Base-by-base conservation (phyloP, 2,888 invertebrate species). In the Cerceris rybyensis region DNA sequence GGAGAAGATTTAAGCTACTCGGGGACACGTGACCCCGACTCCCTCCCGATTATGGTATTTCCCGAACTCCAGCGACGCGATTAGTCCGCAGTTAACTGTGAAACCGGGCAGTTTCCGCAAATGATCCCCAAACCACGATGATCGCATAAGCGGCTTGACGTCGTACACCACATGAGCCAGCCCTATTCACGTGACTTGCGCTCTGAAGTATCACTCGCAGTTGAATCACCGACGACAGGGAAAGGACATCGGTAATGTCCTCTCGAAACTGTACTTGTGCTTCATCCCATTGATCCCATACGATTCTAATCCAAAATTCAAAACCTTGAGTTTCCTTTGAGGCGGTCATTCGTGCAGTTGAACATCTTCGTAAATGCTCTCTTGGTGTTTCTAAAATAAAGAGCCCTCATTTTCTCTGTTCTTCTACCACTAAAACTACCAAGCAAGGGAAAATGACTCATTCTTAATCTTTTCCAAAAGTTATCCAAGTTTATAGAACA, bases 291-390 rank as follows among this genome's bases (percentile, higher is more conserved):
- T 11, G 7, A 11, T n/a, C 57, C 54, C 46, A 28, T 28, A 28
- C 28, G 58, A 55, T 68, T 80, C 84, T 88, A 88, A 90, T 90
- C 87, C 87, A 88, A 90, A 89, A 87, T 90, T 87, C 86, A 84
- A 84, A 89, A 87, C 82, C 81, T 85, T 86, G 78, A 73, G 82
- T 87, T 86, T 84, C 87, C 87, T 87, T 90, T 89, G 87, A 89
- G 81, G 73, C 70, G 73, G 61, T 65, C 68, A 64, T 76, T 7
- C 13, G 43, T 6, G 54, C 41, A 11, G 42, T 43, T 61, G 58
- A 14, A 41, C 64, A 63, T 58, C 49, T 43, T 11, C 43, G 13
- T 39, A 28, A n/a, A n/a, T n/a, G n/a, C n/a, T n/a, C n/a, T n/a
- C n/a, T n/a, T n/a, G n/a, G n/a, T n/a, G n/a, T n/a, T n/a, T n/a